Conservation (phyloP, 2,888 invertebrate species). For the Antheraea assamensis region DNA sequence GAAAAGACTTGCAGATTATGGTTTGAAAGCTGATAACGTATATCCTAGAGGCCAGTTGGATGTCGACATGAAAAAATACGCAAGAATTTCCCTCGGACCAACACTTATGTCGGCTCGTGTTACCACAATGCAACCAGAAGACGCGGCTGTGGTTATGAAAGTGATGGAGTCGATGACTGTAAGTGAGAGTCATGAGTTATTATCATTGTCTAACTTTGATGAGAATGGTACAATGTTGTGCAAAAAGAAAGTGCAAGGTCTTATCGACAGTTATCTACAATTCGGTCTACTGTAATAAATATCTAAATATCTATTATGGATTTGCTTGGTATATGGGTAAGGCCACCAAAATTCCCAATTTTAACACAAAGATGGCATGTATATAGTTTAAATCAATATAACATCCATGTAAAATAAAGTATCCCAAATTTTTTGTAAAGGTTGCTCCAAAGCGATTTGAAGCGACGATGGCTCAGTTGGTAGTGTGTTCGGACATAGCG, state of each 20-base stretch:
- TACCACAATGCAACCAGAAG: slow-evolving; percentile 32
- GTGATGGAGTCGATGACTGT: slow-evolving; percentile 18
- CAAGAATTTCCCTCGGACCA: slow-evolving; percentile 27
- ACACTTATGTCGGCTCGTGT: slow-evolving; percentile 28
- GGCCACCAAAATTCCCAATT: too few relatives aligned
- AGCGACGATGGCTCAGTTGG: too few relatives aligned
- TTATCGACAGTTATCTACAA: slow-evolving; percentile 32
- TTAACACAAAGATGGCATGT: too few relatives aligned
- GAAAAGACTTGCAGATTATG: slow-evolving; percentile 33
- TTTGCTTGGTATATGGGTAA: too few relatives aligned
- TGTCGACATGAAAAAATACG: slow-evolving; percentile 41
- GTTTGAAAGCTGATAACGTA: slow-evolving; percentile 35
- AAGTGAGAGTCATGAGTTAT: background rate
- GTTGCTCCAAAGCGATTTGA: too few relatives aligned
- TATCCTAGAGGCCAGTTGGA: slow-evolving; percentile 43
- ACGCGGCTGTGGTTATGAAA: slow-evolving; percentile 31
- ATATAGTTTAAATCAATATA: too few relatives aligned
- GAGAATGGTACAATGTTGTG: slow-evolving; percentile 9
- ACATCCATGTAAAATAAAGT: too few relatives aligned
- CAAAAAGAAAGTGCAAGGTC: slow-evolving; percentile 30
- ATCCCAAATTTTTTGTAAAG: too few relatives aligned
- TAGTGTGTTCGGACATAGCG: too few relatives aligned
- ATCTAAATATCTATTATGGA: background rate
- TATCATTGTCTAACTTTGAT: background rate
- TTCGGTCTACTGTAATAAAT: slow-evolving; percentile 30